Evolutionary conservation across 2,113 vertebrate genomes (phyloP).

Genomic region (Laterallus jamaicensis): DNA sequence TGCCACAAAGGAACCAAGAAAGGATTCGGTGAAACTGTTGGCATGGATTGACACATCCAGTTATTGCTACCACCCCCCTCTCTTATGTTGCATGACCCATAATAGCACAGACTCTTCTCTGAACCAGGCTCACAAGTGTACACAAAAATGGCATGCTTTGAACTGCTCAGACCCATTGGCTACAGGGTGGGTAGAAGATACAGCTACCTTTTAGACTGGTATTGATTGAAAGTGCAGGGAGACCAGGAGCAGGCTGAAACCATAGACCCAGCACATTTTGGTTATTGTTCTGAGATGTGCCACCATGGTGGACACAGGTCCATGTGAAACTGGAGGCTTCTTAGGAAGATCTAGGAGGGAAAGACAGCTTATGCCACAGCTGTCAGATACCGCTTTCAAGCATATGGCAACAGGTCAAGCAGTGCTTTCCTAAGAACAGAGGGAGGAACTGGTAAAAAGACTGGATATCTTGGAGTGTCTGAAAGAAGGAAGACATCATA

Average conservation of each 20-base stretch:
- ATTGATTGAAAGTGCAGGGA: background rate
- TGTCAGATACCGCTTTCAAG: background rate
- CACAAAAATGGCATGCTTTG: background rate
- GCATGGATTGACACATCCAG: background rate
- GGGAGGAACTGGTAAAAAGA: background rate
- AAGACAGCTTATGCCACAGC: background rate
- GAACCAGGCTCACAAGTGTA: background rate
- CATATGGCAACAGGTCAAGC: accelerated
- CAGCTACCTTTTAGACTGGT: background rate
- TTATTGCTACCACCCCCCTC: background rate
- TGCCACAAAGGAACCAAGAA: background rate
- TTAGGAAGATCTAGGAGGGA: background rate
- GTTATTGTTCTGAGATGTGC: background rate
- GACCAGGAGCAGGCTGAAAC: background rate
- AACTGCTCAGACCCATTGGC: background rate
- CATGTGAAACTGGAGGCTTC: background rate
- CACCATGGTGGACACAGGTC: accelerated
- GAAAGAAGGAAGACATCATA: background rate
- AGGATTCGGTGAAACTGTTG: background rate
- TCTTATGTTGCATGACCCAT: background rate
- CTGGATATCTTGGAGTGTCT: background rate
- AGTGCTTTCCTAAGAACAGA: background rate
- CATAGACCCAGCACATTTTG: background rate
- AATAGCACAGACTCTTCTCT: background rate
- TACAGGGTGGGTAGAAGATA: background rate